phyloP scores from a whole-genome alignment of 1,140 invertebrate species.

The Scaptomyza graminum region DNA sequence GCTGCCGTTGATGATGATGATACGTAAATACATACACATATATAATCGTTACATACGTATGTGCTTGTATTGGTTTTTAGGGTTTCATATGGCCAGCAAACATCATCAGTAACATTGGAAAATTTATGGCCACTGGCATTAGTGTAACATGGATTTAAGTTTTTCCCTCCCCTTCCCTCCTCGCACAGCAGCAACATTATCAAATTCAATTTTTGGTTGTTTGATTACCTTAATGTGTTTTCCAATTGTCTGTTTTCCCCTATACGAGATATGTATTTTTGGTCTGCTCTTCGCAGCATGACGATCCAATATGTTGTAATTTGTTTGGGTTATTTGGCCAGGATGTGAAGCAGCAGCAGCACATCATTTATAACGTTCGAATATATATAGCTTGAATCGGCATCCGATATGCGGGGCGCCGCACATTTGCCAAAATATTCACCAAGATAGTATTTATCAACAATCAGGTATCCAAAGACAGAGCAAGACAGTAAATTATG shows the following conservation, averaged over 20 bases:
- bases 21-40: slow-evolving; percentile 40
- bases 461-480: neutral
- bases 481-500: slow-evolving; percentile 49
- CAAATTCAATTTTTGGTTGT: slow-evolving; percentile 79
- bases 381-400: slow-evolving; percentile 28
- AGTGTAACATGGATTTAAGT: slow-evolving; percentile 69
- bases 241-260: slow-evolving; percentile 58
- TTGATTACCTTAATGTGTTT: slow-evolving; percentile 79
- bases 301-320: slow-evolving; percentile 73
- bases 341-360: slow-evolving; percentile 45
- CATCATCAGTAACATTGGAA: slow-evolving; percentile 51
- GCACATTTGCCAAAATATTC: slow-evolving; percentile 66
- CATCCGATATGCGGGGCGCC: slow-evolving; percentile 58
- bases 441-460: slow-evolving; percentile 62
- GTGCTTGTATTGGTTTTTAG: slow-evolving; percentile 47
- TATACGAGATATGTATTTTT: slow-evolving; percentile 28
- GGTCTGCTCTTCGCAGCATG: slow-evolving; percentile 43
- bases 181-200: slow-evolving; percentile 52
- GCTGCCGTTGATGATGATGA: slow-evolving; percentile 57
- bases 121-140: slow-evolving; percentile 76
- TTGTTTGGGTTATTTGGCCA: slow-evolving; percentile 52
- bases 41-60: too few species aligned
- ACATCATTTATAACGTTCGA: slow-evolving; percentile 61
- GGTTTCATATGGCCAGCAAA: slow-evolving; percentile 50
- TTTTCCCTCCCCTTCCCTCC: slow-evolving; percentile 28